Percentiles rank a stretch among this genome's conserved stretches.
phyloP scores from a whole-genome alignment of 2,888 invertebrate genomes.

The Dione vanillae region DNA sequence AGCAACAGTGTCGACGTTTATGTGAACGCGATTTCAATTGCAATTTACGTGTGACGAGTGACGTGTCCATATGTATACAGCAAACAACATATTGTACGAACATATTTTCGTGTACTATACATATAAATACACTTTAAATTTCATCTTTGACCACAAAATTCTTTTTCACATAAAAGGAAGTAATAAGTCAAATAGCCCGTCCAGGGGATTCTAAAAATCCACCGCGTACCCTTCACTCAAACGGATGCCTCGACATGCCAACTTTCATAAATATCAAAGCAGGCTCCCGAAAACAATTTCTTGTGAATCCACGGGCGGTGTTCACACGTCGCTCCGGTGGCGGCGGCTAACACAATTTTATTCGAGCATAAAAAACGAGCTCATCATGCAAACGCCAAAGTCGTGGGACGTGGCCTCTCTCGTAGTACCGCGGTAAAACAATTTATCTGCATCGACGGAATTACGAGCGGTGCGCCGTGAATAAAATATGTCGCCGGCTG shows the following conservation, averaged over 20 bases:
- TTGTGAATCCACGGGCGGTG: slow-evolving; percentile 65
- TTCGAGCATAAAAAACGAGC: slow-evolving; percentile 83
- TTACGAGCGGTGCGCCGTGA: slow-evolving; percentile 80
- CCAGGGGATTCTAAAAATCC: slow-evolving; percentile 61
- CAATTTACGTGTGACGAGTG: not conserved
- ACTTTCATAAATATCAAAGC: slow-evolving; percentile 82
- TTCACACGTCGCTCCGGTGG: slow-evolving; percentile 72
- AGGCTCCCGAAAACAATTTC: slow-evolving; percentile 78
- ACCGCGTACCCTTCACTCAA: slow-evolving; percentile 71
- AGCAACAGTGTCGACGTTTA: slow-evolving; percentile 48
- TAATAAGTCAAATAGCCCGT: slow-evolving; percentile 53
- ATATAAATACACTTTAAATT: slow-evolving; percentile 18
- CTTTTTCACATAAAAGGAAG: slow-evolving; percentile 34
- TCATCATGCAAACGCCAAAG: slow-evolving; percentile 84
- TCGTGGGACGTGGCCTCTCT: slow-evolving; percentile 74
- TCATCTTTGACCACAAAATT: slow-evolving; percentile 37
- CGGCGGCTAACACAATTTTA: slow-evolving; percentile 82
- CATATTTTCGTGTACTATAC: not conserved
- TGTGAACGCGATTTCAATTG: slow-evolving; percentile 24
- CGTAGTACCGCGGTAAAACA: slow-evolving; percentile 82
- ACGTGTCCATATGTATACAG: not conserved
- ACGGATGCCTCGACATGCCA: slow-evolving; percentile 68
- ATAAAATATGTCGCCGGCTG: slow-evolving; percentile 84
- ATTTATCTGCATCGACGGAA: slow-evolving; percentile 84
- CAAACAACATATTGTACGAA: not conserved